Evolutionary conservation across 2,113 vertebrate species (phyloP).

Genomic region (Pampusana beccarii): DNA sequence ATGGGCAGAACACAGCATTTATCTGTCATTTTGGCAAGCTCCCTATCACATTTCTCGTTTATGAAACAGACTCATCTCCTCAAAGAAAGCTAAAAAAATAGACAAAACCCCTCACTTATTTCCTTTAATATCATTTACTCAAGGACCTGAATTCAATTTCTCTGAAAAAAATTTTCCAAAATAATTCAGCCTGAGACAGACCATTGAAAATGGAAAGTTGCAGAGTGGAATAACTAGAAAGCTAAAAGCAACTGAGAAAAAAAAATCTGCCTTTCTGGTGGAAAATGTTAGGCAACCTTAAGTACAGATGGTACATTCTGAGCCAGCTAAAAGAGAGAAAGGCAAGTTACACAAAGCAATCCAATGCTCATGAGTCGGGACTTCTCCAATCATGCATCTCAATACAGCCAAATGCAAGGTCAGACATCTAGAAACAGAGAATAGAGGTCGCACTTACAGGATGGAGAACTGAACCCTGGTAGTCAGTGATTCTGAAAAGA

Average conservation of each 20-base stretch:
- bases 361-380: background rate
- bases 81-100: background rate
- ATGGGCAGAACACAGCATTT: background rate
- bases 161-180: background rate
- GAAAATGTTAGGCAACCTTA: background rate
- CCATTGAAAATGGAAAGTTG: background rate
- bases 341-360: constrained; percentile 12
- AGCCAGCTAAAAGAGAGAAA: background rate
- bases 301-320: background rate
- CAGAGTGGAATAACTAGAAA: background rate
- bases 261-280: background rate
- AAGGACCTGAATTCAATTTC: background rate
- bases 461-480: constrained; percentile 32
- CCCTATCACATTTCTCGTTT: background rate
- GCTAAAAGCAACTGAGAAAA: background rate
- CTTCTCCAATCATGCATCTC: background rate
- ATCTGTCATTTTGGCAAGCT: background rate
- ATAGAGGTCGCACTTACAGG: background rate
- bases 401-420: constrained; percentile 18
- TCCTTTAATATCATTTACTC: background rate
- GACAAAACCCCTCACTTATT: background rate
- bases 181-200: background rate
- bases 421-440: constrained; percentile 16
- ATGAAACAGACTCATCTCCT: background rate
- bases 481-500: constrained; percentile 45